Evolutionary conservation across 2,888 invertebrate genomes (phyloP).

Genomic region (Iphiclides podalirius): DNA sequence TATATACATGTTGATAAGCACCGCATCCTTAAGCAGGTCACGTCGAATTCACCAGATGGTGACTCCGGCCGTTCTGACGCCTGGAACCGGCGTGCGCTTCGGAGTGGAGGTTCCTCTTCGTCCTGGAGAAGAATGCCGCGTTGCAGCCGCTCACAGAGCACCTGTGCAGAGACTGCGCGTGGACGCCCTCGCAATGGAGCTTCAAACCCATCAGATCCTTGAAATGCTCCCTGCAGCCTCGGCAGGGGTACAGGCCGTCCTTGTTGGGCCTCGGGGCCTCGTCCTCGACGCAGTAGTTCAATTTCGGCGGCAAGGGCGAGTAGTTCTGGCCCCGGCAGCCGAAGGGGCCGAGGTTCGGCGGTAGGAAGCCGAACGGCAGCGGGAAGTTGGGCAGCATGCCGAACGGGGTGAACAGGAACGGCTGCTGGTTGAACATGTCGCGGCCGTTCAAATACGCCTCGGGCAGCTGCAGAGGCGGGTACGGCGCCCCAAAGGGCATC

Average conservation of each 20-base stretch:
- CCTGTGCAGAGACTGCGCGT: conserved; percentile 84
- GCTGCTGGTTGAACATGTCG: conserved; percentile 67
- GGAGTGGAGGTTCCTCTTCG: conserved; percentile 88
- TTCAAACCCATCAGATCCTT: conserved; percentile 82
- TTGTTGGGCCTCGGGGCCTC: conserved; percentile 83
- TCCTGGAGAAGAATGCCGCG: conserved; percentile 88
- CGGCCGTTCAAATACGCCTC: conserved; percentile 63
- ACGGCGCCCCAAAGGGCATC: conserved; percentile 54
- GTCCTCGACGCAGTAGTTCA: conserved; percentile 83
- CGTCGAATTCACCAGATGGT: conserved; percentile 48
- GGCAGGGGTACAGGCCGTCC: conserved; percentile 84
- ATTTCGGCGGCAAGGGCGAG: conserved; percentile 55
- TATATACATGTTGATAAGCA: conserved; percentile 26
- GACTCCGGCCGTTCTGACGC: conserved; percentile 51
- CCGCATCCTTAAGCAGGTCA: conserved; percentile 47
- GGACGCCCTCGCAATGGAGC: conserved; percentile 86
- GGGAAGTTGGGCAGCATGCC: conserved; percentile 74
- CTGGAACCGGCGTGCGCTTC: conserved; percentile 81
- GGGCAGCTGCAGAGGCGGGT: conserved; percentile 59
- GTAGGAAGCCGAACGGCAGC: conserved; percentile 64
- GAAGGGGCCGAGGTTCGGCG: conserved; percentile 67
- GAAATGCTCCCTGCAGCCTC: conserved; percentile 84
- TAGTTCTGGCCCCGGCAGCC: conserved; percentile 61
- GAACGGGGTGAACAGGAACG: conserved; percentile 71
- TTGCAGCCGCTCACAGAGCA: conserved; percentile 89